Conservation (phyloP, 2,797 vertebrate species). For the Pangasius krempfi region DNA sequence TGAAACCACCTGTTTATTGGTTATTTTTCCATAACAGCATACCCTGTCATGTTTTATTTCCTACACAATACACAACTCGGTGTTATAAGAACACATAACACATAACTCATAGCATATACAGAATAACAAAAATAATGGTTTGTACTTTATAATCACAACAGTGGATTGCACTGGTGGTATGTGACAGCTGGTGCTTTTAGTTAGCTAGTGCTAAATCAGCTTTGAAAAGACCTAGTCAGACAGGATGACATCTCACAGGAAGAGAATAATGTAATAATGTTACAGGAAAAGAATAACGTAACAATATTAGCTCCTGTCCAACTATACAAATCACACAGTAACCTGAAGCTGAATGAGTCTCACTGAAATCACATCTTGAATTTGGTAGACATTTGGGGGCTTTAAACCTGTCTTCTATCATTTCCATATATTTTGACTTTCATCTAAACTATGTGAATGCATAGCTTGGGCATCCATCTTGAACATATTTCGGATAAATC, state of each 20-base stretch:
- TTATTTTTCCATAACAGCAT: neutral
- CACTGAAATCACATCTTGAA: neutral
- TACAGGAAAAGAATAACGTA: neutral
- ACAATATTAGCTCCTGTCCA: neutral
- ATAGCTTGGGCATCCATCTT: conserved; percentile 45
- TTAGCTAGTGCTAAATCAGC: neutral
- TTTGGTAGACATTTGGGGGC: conserved; percentile 67
- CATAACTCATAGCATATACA: neutral
- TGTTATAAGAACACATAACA: neutral
- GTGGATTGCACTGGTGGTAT: neutral
- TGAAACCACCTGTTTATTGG: neutral
- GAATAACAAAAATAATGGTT: neutral
- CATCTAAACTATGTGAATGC: conserved; percentile 53
- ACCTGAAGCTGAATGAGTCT: neutral
- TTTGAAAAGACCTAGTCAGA: neutral
- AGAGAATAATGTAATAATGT: conserved; percentile 1
- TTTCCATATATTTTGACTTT: conserved; percentile 57
- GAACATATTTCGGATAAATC: neutral
- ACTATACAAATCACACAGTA: neutral
- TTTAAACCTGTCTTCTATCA: conserved; percentile 51
- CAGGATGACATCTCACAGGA: conserved; percentile 1
- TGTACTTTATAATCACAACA: neutral
- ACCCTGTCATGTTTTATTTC: neutral
- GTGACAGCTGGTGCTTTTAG: too few relatives aligned
- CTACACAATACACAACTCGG: neutral